Evolutionary conservation across 2,113 vertebrate species (phyloP).

Genomic region (Microcebus lehilahytsara): DNA sequence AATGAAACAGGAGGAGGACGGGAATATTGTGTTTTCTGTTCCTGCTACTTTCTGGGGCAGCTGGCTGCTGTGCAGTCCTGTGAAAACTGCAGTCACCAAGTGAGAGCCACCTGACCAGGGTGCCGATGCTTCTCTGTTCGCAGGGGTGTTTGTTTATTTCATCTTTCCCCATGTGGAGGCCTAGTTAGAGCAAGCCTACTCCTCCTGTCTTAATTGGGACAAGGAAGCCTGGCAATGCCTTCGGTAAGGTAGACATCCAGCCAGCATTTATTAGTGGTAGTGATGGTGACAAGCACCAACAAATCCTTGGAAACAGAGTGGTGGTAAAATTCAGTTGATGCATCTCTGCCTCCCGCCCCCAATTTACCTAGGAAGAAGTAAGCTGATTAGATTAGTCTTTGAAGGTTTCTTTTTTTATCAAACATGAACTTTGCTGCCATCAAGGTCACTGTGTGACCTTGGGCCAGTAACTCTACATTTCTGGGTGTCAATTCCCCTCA

Average conservation of each 20-base stretch:
- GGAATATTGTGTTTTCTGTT: slow-evolving; percentile 41
- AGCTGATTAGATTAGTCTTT: neutral
- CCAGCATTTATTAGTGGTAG: neutral
- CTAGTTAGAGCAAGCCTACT: neutral
- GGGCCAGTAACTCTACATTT: neutral
- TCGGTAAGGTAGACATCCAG: neutral
- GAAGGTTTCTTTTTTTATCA: neutral
- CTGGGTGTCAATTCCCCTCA: neutral
- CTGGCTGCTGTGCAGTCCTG: slow-evolving; percentile 35
- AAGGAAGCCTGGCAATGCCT: neutral
- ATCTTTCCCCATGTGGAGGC: neutral
- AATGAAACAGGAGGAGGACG: slow-evolving; percentile 60
- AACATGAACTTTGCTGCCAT: neutral
- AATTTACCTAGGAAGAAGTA: neutral
- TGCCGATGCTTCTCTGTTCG: neutral
- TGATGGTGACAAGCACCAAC: neutral
- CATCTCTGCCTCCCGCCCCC: neutral
- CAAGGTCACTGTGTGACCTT: neutral
- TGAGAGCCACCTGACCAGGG: neutral
- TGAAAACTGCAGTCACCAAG: slow-evolving; percentile 28
- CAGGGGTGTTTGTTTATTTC: neutral
- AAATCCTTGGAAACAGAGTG: neutral
- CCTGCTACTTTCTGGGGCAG: slow-evolving; percentile 36
- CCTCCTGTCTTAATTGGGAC: neutral
- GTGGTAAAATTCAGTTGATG: neutral